phyloP scores from a whole-genome alignment of 2,888 invertebrate genomes.

The Chymomyza procnemis region DNA sequence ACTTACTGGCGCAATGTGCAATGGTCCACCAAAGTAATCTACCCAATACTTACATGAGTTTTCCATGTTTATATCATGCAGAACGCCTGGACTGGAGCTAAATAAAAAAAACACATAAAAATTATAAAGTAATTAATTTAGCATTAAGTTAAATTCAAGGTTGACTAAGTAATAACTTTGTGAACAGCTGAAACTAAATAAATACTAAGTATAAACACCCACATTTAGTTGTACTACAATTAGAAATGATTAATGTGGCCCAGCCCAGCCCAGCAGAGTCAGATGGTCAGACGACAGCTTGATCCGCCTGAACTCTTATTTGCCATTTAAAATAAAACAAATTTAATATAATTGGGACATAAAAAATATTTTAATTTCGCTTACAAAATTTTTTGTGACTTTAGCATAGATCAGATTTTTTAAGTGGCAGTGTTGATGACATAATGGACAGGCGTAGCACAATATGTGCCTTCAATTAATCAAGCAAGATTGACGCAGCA shows the following conservation, averaged over 20 bases:
- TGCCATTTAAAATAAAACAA: neutral
- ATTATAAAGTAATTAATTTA: constrained; percentile 24
- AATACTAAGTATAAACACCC: neutral
- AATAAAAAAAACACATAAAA: no score
- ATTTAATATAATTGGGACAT: neutral
- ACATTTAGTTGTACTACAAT: neutral
- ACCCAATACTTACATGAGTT: constrained; percentile 75
- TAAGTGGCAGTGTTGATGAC: constrained; percentile 54
- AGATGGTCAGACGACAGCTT: no score
- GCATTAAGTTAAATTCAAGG: neutral
- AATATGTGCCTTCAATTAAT: neutral
- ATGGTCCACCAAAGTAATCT: neutral
- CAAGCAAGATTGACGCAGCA: constrained; percentile 4
- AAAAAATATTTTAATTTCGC: constrained; percentile 24
- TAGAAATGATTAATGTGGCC: neutral
- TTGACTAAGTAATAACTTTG: neutral
- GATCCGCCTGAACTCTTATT: neutral
- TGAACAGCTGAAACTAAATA: neutral
- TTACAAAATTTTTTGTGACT: neutral
- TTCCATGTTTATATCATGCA: constrained; percentile 84
- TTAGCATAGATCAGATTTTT: constrained; percentile 8
- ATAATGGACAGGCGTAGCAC: no score
- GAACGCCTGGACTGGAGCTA: constrained; percentile 85
- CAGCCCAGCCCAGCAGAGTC: neutral
- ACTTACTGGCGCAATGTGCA: no score